These are phyloP conservation scores for Panzeria rudis DNA, from an alignment of 2,888 invertebrate genomes.

Conservation along the genomic window DNA sequence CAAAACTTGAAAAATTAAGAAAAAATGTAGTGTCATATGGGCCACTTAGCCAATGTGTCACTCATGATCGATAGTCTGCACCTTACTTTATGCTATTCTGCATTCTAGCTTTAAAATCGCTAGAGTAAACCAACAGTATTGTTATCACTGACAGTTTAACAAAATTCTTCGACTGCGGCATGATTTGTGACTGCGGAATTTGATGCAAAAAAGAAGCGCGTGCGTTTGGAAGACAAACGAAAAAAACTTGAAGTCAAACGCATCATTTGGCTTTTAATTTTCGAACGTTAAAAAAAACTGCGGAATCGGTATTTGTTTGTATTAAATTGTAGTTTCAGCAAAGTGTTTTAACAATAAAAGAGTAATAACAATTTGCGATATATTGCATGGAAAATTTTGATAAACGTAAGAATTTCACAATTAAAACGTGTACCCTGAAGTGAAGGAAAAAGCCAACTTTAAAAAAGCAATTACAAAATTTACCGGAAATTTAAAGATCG, in stretches of 20 bases:
- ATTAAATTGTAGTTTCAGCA: slow-evolving; percentile 17
- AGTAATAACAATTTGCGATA: slow-evolving; percentile 64
- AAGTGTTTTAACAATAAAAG: slow-evolving; percentile 65
- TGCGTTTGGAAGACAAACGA: slow-evolving; percentile 58
- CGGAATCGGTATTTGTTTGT: neutral
- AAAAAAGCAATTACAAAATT: neutral
- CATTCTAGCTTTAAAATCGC: no score
- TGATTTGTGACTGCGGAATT: slow-evolving; percentile 21
- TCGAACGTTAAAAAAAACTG: neutral
- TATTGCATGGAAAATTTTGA: neutral
- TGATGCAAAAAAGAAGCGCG: slow-evolving; percentile 67
- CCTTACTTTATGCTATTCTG: no score
- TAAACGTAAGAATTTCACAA: slow-evolving; percentile 32
- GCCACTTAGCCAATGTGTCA: no score
- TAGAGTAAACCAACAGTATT: neutral
- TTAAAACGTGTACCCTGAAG: slow-evolving; percentile 58
- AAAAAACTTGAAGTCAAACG: slow-evolving; percentile 27
- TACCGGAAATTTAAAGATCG: neutral
- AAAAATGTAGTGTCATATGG: no score
- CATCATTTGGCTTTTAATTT: slow-evolving; percentile 46
- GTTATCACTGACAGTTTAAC: neutral
- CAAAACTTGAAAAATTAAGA: no score
- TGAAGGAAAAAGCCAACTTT: neutral
- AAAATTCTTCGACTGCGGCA: neutral
- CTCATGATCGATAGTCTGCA: no score